These are phyloP conservation scores for Potamarius usumacintae DNA, from an alignment of 2,113 vertebrate species.

Conservation along the genomic window DNA sequence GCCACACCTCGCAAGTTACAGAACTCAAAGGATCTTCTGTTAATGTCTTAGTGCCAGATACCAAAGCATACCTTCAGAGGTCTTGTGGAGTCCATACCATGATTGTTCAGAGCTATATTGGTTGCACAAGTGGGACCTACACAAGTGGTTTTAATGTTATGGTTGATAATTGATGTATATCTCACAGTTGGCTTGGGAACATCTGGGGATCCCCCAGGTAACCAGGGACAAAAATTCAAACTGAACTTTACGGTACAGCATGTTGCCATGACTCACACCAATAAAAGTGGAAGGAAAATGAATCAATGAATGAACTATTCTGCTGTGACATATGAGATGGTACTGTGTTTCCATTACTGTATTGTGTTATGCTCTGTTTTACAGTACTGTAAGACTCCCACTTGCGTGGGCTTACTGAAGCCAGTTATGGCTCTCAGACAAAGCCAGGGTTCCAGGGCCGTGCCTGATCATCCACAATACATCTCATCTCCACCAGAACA, in stretches of 20 bases:
- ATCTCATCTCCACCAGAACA: conserved; percentile 57
- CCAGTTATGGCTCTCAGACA: conserved; percentile 84
- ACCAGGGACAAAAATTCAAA: neutral
- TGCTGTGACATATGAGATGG: neutral
- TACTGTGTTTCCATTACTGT: neutral
- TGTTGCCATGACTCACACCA: neutral
- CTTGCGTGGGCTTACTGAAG: conserved; percentile 60
- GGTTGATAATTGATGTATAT: neutral
- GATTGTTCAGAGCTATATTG: too few species aligned
- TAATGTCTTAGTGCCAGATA: too few species aligned
- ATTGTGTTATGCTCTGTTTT: conserved; percentile 41
- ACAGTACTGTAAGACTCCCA: conserved; percentile 62
- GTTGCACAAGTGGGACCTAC: too few species aligned
- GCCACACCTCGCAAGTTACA: too few species aligned
- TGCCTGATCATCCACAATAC: conserved; percentile 65
- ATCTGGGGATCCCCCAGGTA: neutral
- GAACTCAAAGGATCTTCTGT: too few species aligned
- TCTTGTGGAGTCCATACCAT: too few species aligned
- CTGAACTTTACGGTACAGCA: neutral
- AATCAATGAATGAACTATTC: neutral
- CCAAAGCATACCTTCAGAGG: too few species aligned
- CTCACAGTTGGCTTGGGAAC: neutral
- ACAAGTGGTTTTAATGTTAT: too few species aligned
- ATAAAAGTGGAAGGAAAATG: neutral
- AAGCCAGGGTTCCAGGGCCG: conserved; percentile 71